Evolutionary conservation across 2,797 vertebrate genomes (phyloP).

Genomic region (Periophthalmus magnuspinnatus): DNA sequence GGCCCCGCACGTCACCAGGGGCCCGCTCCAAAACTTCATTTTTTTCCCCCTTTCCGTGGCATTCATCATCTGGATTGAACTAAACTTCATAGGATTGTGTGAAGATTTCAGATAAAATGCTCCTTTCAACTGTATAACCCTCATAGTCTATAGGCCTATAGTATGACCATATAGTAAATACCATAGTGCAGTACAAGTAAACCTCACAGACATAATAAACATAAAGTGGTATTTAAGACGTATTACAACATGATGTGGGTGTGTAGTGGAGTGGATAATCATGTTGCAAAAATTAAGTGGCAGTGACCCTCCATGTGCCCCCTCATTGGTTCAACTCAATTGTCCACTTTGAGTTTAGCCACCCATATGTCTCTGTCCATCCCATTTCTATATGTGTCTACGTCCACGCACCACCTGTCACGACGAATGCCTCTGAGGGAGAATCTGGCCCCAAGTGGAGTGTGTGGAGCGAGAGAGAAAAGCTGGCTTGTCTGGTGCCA

Average conservation of each 20-base stretch:
- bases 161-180: too few species aligned
- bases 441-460: conserved; percentile 52
- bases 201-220: background rate
- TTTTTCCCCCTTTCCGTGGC: background rate
- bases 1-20: conserved; percentile 74
- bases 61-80: conserved; percentile 44
- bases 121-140: conserved; percentile 11
- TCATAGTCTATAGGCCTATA: background rate
- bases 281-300: conserved; percentile 25
- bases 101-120: conserved; percentile 22
- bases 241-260: background rate
- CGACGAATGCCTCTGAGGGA: conserved; percentile 63
- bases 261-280: conserved; percentile 3
- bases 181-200: background rate
- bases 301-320: background rate
- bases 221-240: background rate
- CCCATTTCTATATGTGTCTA: conserved; percentile 16
- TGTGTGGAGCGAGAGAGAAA: conserved; percentile 31
- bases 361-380: conserved; percentile 27
- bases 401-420: conserved; percentile 54
- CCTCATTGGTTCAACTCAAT: conserved; percentile 18
- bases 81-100: conserved; percentile 22
- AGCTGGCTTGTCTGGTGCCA: conserved; percentile 47
- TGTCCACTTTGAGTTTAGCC: conserved; percentile 26
- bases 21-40: conserved; percentile 32